Evolutionary conservation across 2,888 invertebrate genomes (phyloP).

Genomic region (Ischnura elegans): DNA sequence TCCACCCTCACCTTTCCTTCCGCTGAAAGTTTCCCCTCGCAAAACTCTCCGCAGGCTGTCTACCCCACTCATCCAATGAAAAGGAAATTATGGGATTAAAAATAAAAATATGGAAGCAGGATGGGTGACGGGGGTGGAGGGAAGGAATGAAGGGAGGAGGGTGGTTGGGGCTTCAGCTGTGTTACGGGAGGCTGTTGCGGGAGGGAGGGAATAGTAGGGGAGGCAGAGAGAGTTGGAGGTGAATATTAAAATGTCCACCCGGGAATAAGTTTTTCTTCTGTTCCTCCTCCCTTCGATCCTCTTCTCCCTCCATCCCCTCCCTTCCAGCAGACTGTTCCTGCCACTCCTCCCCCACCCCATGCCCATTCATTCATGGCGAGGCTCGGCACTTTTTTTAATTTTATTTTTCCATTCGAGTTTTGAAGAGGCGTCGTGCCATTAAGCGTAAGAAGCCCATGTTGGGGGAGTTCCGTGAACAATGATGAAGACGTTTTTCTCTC

Average conservation of each 20-base stretch:
- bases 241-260: conserved; percentile 60
- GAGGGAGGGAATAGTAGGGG: not conserved
- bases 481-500: conserved; percentile 57
- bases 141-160: not conserved
- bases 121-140: not conserved
- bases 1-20: conserved; percentile 30
- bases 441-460: conserved; percentile 52
- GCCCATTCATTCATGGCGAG: conserved; percentile 51
- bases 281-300: not conserved
- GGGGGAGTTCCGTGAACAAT: conserved; percentile 59
- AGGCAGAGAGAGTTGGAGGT: not conserved
- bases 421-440: conserved; percentile 51
- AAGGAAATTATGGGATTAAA: conserved; percentile 64
- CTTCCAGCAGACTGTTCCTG: not conserved
- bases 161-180: not conserved
- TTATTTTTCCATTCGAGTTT: conserved; percentile 50
- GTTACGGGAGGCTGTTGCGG: not conserved
- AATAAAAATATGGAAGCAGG: conserved; percentile 47
- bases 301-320: no score
- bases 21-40: conserved; percentile 60
- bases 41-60: conserved; percentile 67
- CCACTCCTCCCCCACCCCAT: conserved; percentile 13
- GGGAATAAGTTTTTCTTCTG: conserved; percentile 29
- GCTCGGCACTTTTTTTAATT: conserved; percentile 41
- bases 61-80: conserved; percentile 66